These are phyloP conservation scores for Plagodis dolabraria DNA, from an alignment of 2,888 invertebrate genomes.

Conservation along the genomic window DNA sequence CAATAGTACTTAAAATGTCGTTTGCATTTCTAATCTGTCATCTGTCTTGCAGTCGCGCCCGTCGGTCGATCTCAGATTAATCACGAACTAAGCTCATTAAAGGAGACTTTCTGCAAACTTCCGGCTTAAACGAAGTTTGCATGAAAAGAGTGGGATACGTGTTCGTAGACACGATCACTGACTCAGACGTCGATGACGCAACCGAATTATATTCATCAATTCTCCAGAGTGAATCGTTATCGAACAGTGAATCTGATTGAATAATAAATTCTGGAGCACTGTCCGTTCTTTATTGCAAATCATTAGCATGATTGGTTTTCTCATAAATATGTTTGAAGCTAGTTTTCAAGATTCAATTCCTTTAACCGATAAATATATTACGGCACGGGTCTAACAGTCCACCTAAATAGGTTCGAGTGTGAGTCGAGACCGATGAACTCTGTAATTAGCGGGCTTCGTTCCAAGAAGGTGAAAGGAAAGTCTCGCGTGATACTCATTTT, in stretches of 20 bases:
- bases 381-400: slow-evolving; percentile 28
- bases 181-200: slow-evolving; percentile 36
- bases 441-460: slow-evolving; percentile 66
- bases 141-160: slow-evolving; percentile 29
- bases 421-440: slow-evolving; percentile 63
- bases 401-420: slow-evolving; percentile 47
- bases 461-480: slow-evolving; percentile 66
- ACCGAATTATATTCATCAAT: slow-evolving; percentile 28
- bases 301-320: slow-evolving; percentile 18
- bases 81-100: slow-evolving; percentile 43
- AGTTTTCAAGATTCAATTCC: slow-evolving; percentile 18
- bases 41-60: slow-evolving; percentile 31
- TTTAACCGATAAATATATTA: slow-evolving; percentile 15
- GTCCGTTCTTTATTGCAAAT: slow-evolving; percentile 18
- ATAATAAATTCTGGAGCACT: slow-evolving; percentile 20
- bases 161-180: slow-evolving; percentile 22
- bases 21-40: slow-evolving; percentile 39
- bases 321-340: slow-evolving; percentile 16
- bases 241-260: slow-evolving; percentile 23
- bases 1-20: slow-evolving; percentile 29
- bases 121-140: slow-evolving; percentile 37
- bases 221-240: slow-evolving; percentile 16
- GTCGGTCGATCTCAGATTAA: slow-evolving; percentile 43
- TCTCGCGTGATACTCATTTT: slow-evolving; percentile 65
- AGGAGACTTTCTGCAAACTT: slow-evolving; percentile 44